A percentile compares a stretch with the other conserved stretches of the same genome.
These are phyloP conservation scores for Saccostrea cuccullata DNA, from an alignment of 1,140 invertebrate species.

Conservation along the genomic window DNA sequence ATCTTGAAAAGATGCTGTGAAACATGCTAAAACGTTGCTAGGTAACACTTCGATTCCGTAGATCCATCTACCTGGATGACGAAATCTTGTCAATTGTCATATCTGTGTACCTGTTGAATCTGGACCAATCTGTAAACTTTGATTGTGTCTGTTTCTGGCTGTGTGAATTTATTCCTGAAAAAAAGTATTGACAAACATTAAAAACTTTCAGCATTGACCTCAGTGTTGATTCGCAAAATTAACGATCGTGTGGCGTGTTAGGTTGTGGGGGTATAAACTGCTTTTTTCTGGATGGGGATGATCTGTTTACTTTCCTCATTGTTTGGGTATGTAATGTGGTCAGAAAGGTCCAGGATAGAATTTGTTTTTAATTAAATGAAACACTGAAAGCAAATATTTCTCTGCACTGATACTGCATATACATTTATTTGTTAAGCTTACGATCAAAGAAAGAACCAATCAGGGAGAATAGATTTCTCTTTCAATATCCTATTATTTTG, in stretches of 20 bases:
- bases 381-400: too few species aligned
- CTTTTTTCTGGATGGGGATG: not conserved
- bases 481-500: not conserved
- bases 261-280: not conserved
- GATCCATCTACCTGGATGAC: constrained; percentile 29
- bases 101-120: constrained; percentile 7
- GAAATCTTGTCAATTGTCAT: constrained; percentile 1
- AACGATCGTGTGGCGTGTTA: not conserved
- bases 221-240: not conserved
- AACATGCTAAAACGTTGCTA: constrained; percentile 37
- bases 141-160: not conserved
- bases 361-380: not conserved
- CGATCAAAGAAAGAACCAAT: too few species aligned
- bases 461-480: too few species aligned
- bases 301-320: not conserved
- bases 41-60: constrained; percentile 13
- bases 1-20: constrained; percentile 27
- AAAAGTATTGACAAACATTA: not conserved
- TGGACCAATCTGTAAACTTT: not conserved
- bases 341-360: not conserved
- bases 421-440: too few species aligned
- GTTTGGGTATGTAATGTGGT: not conserved
- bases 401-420: too few species aligned
- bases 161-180: not conserved
- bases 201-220: not conserved